phyloP scores from a whole-genome alignment of 2,797 vertebrate species.

The Clarias platycephalus region DNA sequence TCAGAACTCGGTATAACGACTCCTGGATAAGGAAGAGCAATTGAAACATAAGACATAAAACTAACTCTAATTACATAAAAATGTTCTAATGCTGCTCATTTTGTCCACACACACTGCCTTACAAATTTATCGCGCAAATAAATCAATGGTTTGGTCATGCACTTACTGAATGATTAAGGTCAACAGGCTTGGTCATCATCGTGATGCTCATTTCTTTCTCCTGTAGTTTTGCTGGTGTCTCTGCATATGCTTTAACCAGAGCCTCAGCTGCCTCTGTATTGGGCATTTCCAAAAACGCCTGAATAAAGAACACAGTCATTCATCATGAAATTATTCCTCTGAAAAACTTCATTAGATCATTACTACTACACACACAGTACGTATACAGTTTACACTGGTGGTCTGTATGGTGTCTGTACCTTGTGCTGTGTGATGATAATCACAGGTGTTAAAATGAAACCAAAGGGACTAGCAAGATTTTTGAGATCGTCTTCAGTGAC shows the following conservation, averaged over 20 bases:
- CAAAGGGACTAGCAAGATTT: conserved; percentile 75
- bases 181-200: conserved; percentile 65
- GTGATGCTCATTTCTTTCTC: conserved; percentile 72
- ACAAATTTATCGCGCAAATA: background rate
- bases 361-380: background rate
- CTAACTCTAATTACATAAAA: background rate
- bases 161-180: conserved; percentile 74
- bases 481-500: conserved; percentile 75
- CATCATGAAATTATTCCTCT: background rate
- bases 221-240: conserved; percentile 73
- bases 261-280: conserved; percentile 71
- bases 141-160: background rate
- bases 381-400: background rate
- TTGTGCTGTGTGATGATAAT: conserved; percentile 74
- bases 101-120: background rate
- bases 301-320: conserved; percentile 14
- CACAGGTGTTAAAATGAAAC: conserved; percentile 69
- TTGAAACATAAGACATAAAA: background rate
- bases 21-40: conserved; percentile 64
- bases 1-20: conserved; percentile 74
- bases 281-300: conserved; percentile 77
- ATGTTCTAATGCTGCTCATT: background rate
- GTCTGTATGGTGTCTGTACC: conserved; percentile 61
- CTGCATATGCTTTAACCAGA: conserved; percentile 79
- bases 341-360: background rate